Conservation (phyloP, 2,797 vertebrate genomes). For the Sebastes umbrosus region DNA sequence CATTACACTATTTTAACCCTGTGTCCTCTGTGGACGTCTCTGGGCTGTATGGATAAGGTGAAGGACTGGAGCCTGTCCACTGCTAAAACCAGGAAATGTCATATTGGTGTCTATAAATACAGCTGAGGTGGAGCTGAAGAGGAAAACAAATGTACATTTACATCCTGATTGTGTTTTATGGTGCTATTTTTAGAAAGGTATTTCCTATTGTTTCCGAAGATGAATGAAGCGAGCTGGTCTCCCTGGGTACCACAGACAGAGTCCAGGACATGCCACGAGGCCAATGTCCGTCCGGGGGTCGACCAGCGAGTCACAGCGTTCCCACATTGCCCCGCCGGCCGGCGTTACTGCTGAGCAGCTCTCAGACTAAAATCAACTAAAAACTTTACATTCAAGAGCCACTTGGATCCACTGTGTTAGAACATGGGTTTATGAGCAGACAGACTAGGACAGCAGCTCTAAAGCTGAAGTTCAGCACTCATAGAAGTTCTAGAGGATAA, state of each 20-base stretch:
- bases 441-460: not conserved
- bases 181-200: conserved; percentile 83
- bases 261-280: conserved; percentile 70
- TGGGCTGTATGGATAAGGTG: not conserved
- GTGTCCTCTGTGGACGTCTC: not conserved
- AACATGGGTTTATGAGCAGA: not conserved
- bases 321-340: conserved; percentile 51
- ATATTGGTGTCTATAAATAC: conserved; percentile 79
- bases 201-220: conserved; percentile 82
- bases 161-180: conserved; percentile 84
- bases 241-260: conserved; percentile 57
- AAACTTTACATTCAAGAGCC: not conserved
- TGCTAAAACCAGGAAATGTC: conserved; percentile 60
- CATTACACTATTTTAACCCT: not conserved
- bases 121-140: conserved; percentile 72
- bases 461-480: no score
- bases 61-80: not conserved
- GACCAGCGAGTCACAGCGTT: conserved; percentile 59
- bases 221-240: conserved; percentile 73
- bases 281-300: conserved; percentile 61
- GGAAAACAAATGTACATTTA: conserved; percentile 82
- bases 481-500: not conserved
- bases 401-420: not conserved
- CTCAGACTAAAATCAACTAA: not conserved
- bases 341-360: conserved; percentile 13